Base-by-base conservation (phyloP, 2,888 invertebrate genomes). In the Drosophila bunnanda region DNA sequence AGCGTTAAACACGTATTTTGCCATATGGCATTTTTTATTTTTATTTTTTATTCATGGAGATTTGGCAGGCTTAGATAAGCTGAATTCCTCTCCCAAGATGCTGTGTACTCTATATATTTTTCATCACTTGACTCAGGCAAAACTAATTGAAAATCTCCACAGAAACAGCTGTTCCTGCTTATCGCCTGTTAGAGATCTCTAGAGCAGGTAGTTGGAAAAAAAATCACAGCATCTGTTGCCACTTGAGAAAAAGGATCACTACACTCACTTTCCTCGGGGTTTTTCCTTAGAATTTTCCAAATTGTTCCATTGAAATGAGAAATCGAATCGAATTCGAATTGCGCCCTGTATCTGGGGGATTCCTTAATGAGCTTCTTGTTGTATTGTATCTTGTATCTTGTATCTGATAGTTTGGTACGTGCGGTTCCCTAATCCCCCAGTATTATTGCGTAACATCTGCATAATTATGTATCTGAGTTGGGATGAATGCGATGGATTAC, bases 341-440 rank as follows among this genome's bases (percentile, higher is more conserved):
- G 48, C 28, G 34, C 46, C 34, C 67, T 64, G 71, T 41, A 50
- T 44, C 54, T 44, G 10, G 28, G 28, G 38, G 25, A 38, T 43
- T 43, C 30, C 72, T 48, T 62, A 71, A 50, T 72, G 76, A 76
- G 62, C 64, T 48, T 71, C 41, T 25, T 30, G 48, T n/a, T n/a
- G n/a, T n/a, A n/a, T 50, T 41, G 22, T 44, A n/a, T 25, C 4
- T 12, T 30, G 48, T 43, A 13, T 54, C 25, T 32, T 54, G 28
- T 38, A 28, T 65, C 30, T 53, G 50, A 28, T 38, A 28, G 38
- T 38, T 54, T 57, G 50, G 57, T 76, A 80, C 82, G 88, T 83
- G 88, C 68, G 78, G 88, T 78, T 88, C 70, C 80, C 76, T 80
- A 83, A 83, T 80, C 61, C 76, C 56, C 44, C 55, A 67, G 76